phyloP scores from a whole-genome alignment of 2,113 vertebrate genomes.

The Ciconia boyciana region DNA sequence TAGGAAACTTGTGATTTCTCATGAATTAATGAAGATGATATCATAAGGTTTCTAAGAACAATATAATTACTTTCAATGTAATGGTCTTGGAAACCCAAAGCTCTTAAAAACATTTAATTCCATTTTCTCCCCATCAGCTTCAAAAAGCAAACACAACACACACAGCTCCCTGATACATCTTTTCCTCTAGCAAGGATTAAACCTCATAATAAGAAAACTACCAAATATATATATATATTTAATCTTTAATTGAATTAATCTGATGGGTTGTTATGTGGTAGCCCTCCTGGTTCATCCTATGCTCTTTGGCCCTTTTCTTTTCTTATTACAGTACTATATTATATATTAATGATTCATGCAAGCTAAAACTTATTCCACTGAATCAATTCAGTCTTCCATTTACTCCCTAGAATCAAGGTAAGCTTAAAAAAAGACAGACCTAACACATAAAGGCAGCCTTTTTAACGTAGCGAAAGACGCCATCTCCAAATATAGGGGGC shows the following conservation, averaged over 20 bases:
- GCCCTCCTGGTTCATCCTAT: not conserved
- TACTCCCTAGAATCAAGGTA: not conserved
- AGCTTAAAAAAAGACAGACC: not conserved
- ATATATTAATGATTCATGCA: not conserved
- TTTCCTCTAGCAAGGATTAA: not conserved
- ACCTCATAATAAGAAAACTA: not conserved
- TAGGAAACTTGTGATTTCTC: not conserved
- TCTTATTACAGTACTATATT: not conserved
- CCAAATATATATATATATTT: not conserved
- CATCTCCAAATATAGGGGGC: not conserved
- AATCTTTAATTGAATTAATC: not conserved
- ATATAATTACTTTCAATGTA: not conserved
- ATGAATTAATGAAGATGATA: not conserved
- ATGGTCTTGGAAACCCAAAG: not conserved
- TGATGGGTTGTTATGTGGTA: not conserved
- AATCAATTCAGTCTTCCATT: not conserved
- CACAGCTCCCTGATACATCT: not conserved
- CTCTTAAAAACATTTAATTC: not conserved
- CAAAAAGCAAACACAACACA: not conserved
- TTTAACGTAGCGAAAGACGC: not conserved
- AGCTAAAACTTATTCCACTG: not conserved
- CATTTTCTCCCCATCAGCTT: not conserved
- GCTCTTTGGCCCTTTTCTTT: not conserved
- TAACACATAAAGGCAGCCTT: not conserved
- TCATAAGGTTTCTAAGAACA: not conserved